phyloP scores from a whole-genome alignment of 2,888 invertebrate species.

The Acanthococcus lagerstroemiae region DNA sequence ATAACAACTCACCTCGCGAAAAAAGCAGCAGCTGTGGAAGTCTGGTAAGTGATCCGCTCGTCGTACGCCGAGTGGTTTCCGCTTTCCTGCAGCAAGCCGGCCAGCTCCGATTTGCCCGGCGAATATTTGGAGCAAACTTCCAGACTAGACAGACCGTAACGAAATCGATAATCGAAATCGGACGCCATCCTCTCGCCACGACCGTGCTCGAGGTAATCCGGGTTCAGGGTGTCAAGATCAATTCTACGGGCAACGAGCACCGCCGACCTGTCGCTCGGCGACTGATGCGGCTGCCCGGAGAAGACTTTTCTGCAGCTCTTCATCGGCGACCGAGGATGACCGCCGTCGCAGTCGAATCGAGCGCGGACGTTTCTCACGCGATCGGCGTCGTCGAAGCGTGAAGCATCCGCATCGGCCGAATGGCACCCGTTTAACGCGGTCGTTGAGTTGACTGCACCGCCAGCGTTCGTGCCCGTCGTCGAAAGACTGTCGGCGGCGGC shows the following conservation, averaged over 20 bases:
- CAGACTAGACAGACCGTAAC: slow-evolving; percentile 20
- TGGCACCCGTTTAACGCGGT: no score
- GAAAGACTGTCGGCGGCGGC: no score
- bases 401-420: background rate
- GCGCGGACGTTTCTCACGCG: background rate
- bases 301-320: background rate
- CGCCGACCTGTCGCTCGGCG: background rate
- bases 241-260: slow-evolving; percentile 6
- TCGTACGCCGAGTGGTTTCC: background rate
- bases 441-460: no score
- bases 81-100: background rate
- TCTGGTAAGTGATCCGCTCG: slow-evolving; percentile 3
- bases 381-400: background rate
- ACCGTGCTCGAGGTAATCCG: background rate
- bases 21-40: slow-evolving; percentile 27
- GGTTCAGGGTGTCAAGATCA: background rate
- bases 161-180: slow-evolving; percentile 15
- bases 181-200: background rate
- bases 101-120: background rate
- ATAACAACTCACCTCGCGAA: slow-evolving; percentile 31
- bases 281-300: background rate
- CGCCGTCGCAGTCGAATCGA: no score
- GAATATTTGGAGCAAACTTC: slow-evolving; percentile 23
- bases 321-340: background rate
- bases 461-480: background rate